These are phyloP conservation scores for Taphrorychus bicolor DNA, from an alignment of 2,888 invertebrate genomes.

Conservation along the genomic window DNA sequence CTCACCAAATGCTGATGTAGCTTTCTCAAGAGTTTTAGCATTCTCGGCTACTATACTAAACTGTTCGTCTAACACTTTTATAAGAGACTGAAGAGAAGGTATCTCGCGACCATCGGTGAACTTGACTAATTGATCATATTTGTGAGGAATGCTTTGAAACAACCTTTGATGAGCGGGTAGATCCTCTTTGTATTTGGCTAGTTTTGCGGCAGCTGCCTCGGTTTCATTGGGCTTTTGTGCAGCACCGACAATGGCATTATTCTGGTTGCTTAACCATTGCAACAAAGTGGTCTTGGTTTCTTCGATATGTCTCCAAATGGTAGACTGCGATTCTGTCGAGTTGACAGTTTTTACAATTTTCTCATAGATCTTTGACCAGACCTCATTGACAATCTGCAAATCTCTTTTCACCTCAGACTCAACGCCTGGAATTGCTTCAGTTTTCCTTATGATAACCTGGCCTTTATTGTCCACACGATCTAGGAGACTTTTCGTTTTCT, in stretches of 20 bases:
- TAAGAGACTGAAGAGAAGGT: conserved; percentile 72
- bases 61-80: conserved; percentile 74
- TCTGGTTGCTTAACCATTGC: conserved; percentile 85
- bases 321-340: conserved; percentile 84
- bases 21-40: conserved; percentile 76
- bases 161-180: conserved; percentile 78
- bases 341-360: conserved; percentile 77
- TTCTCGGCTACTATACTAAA: conserved; percentile 77
- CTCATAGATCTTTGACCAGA: conserved; percentile 76
- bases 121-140: conserved; percentile 80
- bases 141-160: conserved; percentile 78
- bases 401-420: conserved; percentile 68
- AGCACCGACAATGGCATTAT: conserved; percentile 77
- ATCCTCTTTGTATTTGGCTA: conserved; percentile 87
- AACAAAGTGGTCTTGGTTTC: conserved; percentile 83
- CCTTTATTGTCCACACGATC: conserved; percentile 82
- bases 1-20: conserved; percentile 76
- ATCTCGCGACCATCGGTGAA: conserved; percentile 76
- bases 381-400: conserved; percentile 68
- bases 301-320: conserved; percentile 93
- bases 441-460: conserved; percentile 73
- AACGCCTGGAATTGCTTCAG: conserved; percentile 72
- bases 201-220: conserved; percentile 77
- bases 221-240: conserved; percentile 80
- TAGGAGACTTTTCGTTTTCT: conserved; percentile 75